Percentiles rank a stretch among this genome's conserved stretches.
phyloP scores from a whole-genome alignment of 2,888 invertebrate genomes.

The Formica aserva region DNA sequence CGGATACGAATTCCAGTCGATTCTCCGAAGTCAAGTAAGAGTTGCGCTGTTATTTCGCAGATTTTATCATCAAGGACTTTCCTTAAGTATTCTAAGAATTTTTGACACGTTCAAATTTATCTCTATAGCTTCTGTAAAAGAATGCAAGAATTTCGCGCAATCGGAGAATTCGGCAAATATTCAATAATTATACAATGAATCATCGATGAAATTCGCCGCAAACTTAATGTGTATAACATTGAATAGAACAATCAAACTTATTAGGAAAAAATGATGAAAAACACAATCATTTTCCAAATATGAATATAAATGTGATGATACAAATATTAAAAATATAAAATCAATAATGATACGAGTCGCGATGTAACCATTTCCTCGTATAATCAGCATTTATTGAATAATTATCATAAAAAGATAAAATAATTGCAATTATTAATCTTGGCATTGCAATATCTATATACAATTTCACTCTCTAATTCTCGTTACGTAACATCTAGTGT shows the following conservation, averaged over 20 bases:
- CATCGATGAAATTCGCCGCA: background rate
- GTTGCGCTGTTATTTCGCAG: background rate
- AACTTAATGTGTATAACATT: background rate
- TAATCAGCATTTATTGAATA: background rate
- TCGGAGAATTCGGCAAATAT: background rate
- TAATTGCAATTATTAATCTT: slow-evolving; percentile 7
- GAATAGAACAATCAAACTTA: background rate
- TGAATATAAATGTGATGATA: background rate
- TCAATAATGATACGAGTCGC: background rate
- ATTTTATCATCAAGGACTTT: slow-evolving; percentile 36
- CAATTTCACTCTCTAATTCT: slow-evolving; percentile 1
- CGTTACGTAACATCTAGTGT: background rate
- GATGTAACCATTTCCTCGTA: background rate
- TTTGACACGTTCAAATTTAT: background rate
- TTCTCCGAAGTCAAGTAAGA: slow-evolving; percentile 28
- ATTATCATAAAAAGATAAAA: background rate
- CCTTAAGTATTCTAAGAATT: slow-evolving; percentile 7
- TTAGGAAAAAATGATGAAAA: background rate
- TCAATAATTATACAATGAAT: background rate
- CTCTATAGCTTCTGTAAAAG: background rate
- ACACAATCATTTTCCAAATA: background rate
- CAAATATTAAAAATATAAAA: background rate
- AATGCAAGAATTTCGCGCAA: background rate
- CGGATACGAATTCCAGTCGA: slow-evolving; percentile 64
- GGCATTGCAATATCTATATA: background rate